Evolutionary conservation across 92 coral and sea anemone genomes (phyloP).

Genomic region (Metridium senile): DNA sequence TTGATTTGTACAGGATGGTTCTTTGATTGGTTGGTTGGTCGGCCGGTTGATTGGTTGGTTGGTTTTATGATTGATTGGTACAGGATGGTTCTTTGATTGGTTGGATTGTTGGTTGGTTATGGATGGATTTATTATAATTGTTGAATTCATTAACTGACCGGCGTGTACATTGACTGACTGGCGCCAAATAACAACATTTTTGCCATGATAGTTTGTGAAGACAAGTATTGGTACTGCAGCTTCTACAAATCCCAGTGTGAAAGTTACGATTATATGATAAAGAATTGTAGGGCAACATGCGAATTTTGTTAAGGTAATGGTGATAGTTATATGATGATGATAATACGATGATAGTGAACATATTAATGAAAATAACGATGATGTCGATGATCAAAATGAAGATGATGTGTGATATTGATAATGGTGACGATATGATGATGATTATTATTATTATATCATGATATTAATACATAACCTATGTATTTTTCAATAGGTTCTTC

Average conservation of each 20-base stretch:
- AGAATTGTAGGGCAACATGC: background rate
- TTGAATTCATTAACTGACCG: background rate
- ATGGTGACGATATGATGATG: too few species aligned
- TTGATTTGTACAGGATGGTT: background rate
- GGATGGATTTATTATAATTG: background rate
- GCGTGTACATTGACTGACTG: background rate
- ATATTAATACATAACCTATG: too few species aligned
- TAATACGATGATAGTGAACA: too few species aligned
- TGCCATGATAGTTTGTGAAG: background rate
- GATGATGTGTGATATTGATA: too few species aligned
- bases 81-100: background rate
- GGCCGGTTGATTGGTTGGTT: too few species aligned
- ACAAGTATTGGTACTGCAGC: background rate
- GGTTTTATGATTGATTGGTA: background rate
- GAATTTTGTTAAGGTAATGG: conserved; percentile 5
- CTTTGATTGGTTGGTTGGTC: too few species aligned
- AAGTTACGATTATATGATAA: background rate
- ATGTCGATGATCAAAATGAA: too few species aligned
- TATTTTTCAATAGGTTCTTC: too few species aligned
- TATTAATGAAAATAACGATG: too few species aligned
- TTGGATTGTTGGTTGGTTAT: background rate
- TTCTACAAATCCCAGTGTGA: background rate
- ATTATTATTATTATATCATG: too few species aligned
- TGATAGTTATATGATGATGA: too few species aligned
- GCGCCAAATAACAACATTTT: too few species aligned